Base-by-base conservation (phyloP, 2,113 vertebrate species). In the Scatophagus argus region DNA sequence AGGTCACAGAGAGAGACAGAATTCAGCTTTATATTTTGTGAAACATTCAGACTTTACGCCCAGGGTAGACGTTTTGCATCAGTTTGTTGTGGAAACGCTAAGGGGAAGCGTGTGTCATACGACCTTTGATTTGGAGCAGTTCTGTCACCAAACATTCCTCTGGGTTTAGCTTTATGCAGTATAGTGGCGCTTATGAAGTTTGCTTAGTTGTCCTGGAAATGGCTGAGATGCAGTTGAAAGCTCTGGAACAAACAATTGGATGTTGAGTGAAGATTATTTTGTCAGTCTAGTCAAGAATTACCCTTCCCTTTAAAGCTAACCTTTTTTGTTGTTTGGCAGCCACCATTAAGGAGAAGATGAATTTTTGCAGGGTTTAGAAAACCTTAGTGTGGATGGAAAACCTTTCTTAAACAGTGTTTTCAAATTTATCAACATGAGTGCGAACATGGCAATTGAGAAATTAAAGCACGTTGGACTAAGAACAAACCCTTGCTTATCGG, bases 371-470 rank as follows among this genome's bases (percentile, higher is more conserved):
- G 23, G 3, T 34, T 19, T 66, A 39, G 7, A 51, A 65, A 36
- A 21, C 23, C 4, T 51, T 31, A 0, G 23, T 39, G 67, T 27
- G 60, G 64, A 49, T 62, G 39, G 51, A 58, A 32, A 34, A 6
- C 3, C 1, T 38, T 32, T 31, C 0, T 17, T 32, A 0, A 25
- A 46, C 23, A 2, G 54, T 59, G 69, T 87, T 84, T 75, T 74
- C 81, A 64, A 1, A 3, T 38, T 3, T 66, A 6, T 78, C 74
- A 41, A 29, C 16, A 12, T 75, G 4, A 59, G 69, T 43, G 16
- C 31, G 74, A 68, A 19, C 44, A 59, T 56, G 77, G n/a, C 38
- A 2, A 62, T 4, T 46, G 36, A 70, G 64, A 63, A 62, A 29
- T 31, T 27, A 16, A 23, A 64, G 46, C 47, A 51, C 36, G 56